Evolutionary conservation across 2,888 invertebrate species (phyloP), one percentile per base, ranked within the genome.

Genomic region (Melieria omissa): DNA sequence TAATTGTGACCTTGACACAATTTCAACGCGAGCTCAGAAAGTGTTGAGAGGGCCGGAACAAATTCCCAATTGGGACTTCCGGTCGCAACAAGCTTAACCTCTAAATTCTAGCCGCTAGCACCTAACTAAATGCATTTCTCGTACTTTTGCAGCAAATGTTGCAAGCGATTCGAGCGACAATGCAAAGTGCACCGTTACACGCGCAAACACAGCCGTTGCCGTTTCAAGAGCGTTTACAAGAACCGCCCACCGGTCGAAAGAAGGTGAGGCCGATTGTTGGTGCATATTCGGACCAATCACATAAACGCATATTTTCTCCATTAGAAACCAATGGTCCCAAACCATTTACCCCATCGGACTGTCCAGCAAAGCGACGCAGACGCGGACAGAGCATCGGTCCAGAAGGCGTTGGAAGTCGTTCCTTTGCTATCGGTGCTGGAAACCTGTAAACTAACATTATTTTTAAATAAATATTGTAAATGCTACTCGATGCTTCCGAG

Each of bases 291-390:
- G n/a, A n/a, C n/a, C n/a, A n/a, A n/a, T n/a, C n/a, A n/a, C n/a
- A n/a, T 29, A 29, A 29, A 29, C 29, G 29, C 29, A 29, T 29
- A 29, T 29, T 12, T 55, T 55, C 10, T 65, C 29, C 42, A 57
- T 6, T 55, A 69, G 69, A 46, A 69, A 41, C 45, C 61, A 69
- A 63, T 62, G 45, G 45, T 45, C 29, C 5, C 69, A 69, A 69
- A 69, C 69, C 6, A 62, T 41, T 29, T 69, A 62, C 54, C 69
- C 52, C 4, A 62, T 63, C 7, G 69, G 62, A 1, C 55, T 69
- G 12, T 62, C 62, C 46, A 62, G 41, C 45, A 69, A 62, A 55
- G 46, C 41, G 7, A 69, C 69, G 45, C 69, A 69, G 45, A 69
- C 69, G 14, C 60, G 67, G 10, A 47, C 60, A 47, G 60, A 61